Conservation (phyloP, 2,888 invertebrate genomes). For the Osmoderma eremita region DNA sequence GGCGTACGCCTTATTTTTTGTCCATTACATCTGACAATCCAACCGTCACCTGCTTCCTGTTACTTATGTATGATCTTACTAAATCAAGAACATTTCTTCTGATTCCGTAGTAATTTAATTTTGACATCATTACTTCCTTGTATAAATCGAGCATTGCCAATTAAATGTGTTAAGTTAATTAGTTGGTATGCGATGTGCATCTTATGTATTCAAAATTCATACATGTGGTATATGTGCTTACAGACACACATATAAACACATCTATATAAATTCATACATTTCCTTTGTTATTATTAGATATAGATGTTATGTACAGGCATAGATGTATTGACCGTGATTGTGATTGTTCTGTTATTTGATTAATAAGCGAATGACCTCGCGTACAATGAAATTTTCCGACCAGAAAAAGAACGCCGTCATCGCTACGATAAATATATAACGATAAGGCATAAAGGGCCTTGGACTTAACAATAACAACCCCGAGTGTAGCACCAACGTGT, state of each 20-base stretch:
- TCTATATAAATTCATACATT: not conserved
- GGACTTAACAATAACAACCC: constrained; percentile 39
- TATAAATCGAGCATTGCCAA: not conserved
- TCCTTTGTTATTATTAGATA: constrained; percentile 27
- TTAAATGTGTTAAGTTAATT: not conserved
- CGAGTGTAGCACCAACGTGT: constrained; percentile 7
- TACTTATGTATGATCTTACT: no score
- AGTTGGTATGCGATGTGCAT: not conserved
- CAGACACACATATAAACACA: not conserved
- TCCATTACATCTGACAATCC: no score
- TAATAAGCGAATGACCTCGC: constrained; percentile 30
- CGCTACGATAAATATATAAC: constrained; percentile 34
- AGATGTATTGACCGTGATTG: constrained; percentile 22
- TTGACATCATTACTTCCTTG: not conserved
- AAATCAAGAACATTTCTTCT: not conserved
- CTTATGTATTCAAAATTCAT: not conserved
- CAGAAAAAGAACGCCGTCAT: constrained; percentile 14
- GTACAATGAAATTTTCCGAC: constrained; percentile 5
- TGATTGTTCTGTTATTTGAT: constrained; percentile 36
- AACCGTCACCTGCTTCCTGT: no score
- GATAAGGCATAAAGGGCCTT: constrained; percentile 39
- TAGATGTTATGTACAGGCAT: not conserved
- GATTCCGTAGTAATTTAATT: not conserved
- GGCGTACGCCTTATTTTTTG: no score
- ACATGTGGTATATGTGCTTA: not conserved